Base-by-base conservation (phyloP, 2,888 invertebrate genomes). In the Andricus curvator region DNA sequence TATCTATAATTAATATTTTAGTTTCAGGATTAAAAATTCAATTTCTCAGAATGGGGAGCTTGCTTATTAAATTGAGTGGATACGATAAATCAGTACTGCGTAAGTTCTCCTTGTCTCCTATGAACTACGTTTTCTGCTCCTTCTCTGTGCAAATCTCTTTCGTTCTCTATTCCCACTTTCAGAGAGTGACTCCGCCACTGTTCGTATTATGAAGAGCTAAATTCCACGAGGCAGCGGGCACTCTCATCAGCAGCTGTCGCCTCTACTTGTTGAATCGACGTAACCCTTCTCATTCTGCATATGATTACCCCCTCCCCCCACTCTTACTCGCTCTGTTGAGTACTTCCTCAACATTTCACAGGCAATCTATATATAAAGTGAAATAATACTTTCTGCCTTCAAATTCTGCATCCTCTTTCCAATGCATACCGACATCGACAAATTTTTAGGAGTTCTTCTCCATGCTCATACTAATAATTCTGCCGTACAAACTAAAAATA, bases 161-260 rank as follows among this genome's bases (percentile, higher is more conserved):
- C 48, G 48, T 56, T n/a, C n/a, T 56, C 20, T 56, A 20, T n/a
- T n/a, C 8, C 8, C 77, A 20, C 25, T 66, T 15, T 20, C 29
- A 25, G 25, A 66, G 25, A 66, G 25, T 22, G 66, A 66, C 25
- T 66, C 25, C 13, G n/a, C n/a, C 66, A 37, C 66, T 33, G 11
- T 65, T 25, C 51, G 20, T 56, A 56, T 56, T 56, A 56, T 56
- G n/a, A 56, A 56, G 51, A 56, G 8, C 51, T 80, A 80, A 81
- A 81, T 84, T 81, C 83, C 81, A 80, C 81, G 79, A 77, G 78
- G 68, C 56, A 60, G 22, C 29, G 80, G 82, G 84, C 80, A 83
- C 85, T 89, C 89, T 90, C 89, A 88, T 89, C 90, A 88, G 85
- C 89, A 88, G 88, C 88, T 90, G 88, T 87, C 89, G 88, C 87